Evolutionary conservation across 2,113 vertebrate genomes (phyloP).

Genomic region (Zapus hudsonius): DNA sequence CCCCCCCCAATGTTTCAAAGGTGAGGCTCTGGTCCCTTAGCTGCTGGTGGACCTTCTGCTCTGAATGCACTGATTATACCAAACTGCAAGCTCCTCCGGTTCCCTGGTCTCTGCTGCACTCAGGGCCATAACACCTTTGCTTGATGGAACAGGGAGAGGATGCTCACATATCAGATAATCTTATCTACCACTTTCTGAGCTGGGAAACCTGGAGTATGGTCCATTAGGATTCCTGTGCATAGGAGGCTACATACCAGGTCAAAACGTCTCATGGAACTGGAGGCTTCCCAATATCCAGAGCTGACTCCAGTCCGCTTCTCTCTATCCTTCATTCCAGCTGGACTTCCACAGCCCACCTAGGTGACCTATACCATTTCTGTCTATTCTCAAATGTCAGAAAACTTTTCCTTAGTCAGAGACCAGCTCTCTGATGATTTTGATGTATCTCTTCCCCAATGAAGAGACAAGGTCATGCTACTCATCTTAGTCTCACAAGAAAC

Average conservation of each 20-base stretch:
- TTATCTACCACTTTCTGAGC: background rate
- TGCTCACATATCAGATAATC: background rate
- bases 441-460: background rate
- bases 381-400: slow-evolving; percentile 1
- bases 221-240: background rate
- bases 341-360: background rate
- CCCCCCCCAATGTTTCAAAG: background rate
- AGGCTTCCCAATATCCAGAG: background rate
- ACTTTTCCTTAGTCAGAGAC: background rate
- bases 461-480: background rate
- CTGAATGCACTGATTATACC: background rate
- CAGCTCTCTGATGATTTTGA: background rate
- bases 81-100: background rate
- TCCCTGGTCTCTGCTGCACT: background rate
- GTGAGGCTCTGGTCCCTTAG: background rate
- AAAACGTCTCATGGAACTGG: background rate
- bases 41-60: background rate
- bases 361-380: background rate
- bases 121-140: background rate
- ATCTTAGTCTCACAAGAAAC: background rate
- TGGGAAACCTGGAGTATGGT: background rate
- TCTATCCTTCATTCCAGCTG: background rate
- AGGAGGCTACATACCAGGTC: background rate
- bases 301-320: background rate
- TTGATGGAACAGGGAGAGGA: background rate